Base-by-base conservation (phyloP, 2,888 invertebrate genomes). In the Nomada fabriciana region DNA sequence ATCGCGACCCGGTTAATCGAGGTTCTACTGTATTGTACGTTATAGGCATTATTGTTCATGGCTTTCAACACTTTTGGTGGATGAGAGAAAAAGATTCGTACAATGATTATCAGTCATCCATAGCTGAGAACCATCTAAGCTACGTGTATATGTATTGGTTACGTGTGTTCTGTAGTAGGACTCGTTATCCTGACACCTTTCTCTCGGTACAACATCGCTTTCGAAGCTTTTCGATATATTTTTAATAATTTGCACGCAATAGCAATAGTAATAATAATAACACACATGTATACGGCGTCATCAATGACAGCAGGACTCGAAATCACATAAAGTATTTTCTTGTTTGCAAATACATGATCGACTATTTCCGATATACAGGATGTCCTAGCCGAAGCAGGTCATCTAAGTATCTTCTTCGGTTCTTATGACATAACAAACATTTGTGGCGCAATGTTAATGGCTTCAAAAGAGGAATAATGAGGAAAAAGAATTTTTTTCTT, bases 241-340 rank as follows among this genome's bases (percentile, higher is more conserved):
- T 89, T 85, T 89, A 84, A 88, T 90, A 86, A 86, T 87, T 89
- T 91, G 91, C 91, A 91, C 91, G 92, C 84, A 87, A 87, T 89
- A 88, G 89, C 84, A 87, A 90, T 91, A 80, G 87, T 89, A 88
- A 89, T 89, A 83, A 89, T 88, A 88, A 91, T 85, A 85, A 88
- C 89, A 89, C 89, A 85, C 83, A 89, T 88, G 82, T 75, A 85
- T 84, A 79, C 80, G 80, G 78, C 82, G 79, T 84, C 84, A 83
- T 85, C 82, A 86, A 83, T 87, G 73, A 86, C 84, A 80, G 86
- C 82, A 79, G 82, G 75, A 76, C 75, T 74, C 69, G 64, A 79
- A 60, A 64, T 76, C 70, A 82, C 63, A 23, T 76, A 61, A 15
- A 29, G 11, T 60, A 52, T 11, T 42, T 73, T 61, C 25, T 36